Evolutionary conservation across 2,888 invertebrate species (phyloP).

Genomic region (Taenaris catops): DNA sequence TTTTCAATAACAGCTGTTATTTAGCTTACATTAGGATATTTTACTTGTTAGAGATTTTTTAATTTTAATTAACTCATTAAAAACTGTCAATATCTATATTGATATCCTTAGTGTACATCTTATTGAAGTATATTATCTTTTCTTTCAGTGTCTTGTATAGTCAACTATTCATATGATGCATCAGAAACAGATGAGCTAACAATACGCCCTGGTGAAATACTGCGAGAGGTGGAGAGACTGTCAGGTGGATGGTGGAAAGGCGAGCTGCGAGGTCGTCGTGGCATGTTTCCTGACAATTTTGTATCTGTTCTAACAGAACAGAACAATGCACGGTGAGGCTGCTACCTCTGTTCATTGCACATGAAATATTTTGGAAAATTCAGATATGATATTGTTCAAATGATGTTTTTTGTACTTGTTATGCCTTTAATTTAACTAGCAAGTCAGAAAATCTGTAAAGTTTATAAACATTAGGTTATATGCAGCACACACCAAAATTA

Average conservation of each 20-base stretch:
- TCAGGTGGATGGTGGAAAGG: constrained; percentile 96
- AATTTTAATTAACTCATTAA: too few relatives aligned
- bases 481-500: too few relatives aligned
- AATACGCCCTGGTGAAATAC: constrained; percentile 89
- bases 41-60: too few relatives aligned
- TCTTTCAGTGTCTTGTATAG: constrained; percentile 86
- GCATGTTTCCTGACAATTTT: constrained; percentile 97
- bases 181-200: constrained; percentile 92
- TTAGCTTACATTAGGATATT: too few relatives aligned
- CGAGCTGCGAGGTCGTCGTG: constrained; percentile 87
- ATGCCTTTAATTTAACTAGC: too few relatives aligned
- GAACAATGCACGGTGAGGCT: constrained; percentile 58
- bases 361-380: too few relatives aligned
- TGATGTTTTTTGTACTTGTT: too few relatives aligned
- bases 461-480: too few relatives aligned
- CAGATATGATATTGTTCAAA: too few relatives aligned
- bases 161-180: constrained; percentile 92
- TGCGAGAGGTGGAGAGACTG: constrained; percentile 88
- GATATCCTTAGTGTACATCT: constrained; percentile 14
- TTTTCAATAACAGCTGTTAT: too few relatives aligned
- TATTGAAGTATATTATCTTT: constrained; percentile 26
- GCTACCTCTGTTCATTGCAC: too few relatives aligned
- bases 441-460: too few relatives aligned
- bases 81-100: background rate
- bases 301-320: constrained; percentile 82